A percentile compares a stretch with the other conserved stretches of the same genome.
phyloP scores from a whole-genome alignment of 1,140 invertebrate genomes.

The Macrocentrus cingulum region DNA sequence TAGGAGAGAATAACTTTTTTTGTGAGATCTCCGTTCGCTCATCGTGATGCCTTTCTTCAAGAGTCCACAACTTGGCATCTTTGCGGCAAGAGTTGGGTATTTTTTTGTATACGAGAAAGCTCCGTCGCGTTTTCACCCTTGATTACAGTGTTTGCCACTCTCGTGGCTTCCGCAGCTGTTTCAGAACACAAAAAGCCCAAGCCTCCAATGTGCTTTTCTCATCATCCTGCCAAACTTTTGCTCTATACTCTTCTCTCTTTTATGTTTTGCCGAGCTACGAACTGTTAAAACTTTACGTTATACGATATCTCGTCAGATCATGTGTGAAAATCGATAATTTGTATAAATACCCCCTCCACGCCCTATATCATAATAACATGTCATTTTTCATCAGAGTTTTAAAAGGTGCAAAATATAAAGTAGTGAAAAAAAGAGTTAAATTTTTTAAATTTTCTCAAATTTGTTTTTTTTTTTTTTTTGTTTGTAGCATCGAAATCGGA shows the following conservation, averaged over 20 bases:
- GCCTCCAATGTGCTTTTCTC: conserved; percentile 13
- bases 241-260: neutral
- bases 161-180: conserved; percentile 23
- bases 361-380: too few species aligned
- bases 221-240: conserved; percentile 10
- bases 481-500: too few species aligned
- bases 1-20: too few species aligned
- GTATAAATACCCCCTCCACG: too few species aligned
- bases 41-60: neutral
- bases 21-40: too few species aligned
- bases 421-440: too few species aligned
- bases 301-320: neutral
- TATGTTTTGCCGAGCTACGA: neutral
- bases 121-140: conserved; percentile 38
- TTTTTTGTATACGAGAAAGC: neutral
- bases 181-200: conserved; percentile 11
- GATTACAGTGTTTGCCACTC: conserved; percentile 45
- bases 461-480: too few species aligned
- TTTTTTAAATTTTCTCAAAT: too few species aligned
- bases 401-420: too few species aligned
- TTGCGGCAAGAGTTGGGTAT: neutral
- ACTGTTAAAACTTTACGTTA: neutral
- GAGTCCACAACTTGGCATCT: neutral
- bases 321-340: too few species aligned
- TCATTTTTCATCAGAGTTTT: too few species aligned